These are phyloP conservation scores for Cyclina sinensis DNA, from an alignment of 1,140 invertebrate species.

Conservation along the genomic window DNA sequence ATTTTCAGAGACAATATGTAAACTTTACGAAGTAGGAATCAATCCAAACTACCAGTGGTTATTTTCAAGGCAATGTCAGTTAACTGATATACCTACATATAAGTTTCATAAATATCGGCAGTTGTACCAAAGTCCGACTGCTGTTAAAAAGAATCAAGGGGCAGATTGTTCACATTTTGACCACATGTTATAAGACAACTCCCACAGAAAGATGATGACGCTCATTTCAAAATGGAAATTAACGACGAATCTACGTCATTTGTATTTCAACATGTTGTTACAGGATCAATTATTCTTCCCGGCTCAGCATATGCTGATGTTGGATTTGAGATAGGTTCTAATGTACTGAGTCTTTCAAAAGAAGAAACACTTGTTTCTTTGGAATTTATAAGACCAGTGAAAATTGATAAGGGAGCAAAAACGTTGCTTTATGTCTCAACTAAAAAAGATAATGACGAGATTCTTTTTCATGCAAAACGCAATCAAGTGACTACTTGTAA, in stretches of 20 bases:
- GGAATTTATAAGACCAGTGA: constrained; percentile 53
- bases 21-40: constrained; percentile 65
- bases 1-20: constrained; percentile 42
- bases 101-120: background rate
- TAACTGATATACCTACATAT: constrained; percentile 39
- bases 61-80: background rate
- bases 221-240: background rate
- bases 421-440: background rate
- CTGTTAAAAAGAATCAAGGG: constrained; percentile 15
- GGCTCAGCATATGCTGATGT: constrained; percentile 63
- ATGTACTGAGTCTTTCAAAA: background rate
- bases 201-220: background rate
- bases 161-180: background rate
- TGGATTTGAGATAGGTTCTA: constrained; percentile 54
- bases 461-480: constrained; percentile 15
- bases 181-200: constrained; percentile 22
- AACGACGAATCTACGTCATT: constrained; percentile 43
- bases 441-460: constrained; percentile 54
- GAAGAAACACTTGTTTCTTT: background rate
- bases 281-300: constrained; percentile 23
- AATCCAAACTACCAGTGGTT: constrained; percentile 67
- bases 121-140: background rate
- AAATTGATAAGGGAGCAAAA: background rate
- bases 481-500: constrained; percentile 23
- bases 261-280: constrained; percentile 63